Conservation (phyloP, 1,140 invertebrate genomes). For the Dinoponera quadriceps region DNA sequence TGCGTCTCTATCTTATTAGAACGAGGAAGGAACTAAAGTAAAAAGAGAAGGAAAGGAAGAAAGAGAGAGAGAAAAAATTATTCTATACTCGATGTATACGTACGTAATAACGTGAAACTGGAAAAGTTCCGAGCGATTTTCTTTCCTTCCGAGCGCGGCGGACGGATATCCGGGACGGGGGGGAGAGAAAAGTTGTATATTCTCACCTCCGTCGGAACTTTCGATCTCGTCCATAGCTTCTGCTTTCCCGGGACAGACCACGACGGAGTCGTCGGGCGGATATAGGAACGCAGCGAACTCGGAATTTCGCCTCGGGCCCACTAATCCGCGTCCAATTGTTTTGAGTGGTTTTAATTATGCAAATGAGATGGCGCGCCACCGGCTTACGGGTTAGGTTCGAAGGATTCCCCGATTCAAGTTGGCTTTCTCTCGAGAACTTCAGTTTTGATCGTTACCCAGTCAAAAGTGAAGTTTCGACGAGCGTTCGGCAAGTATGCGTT, state of each 20-base stretch:
- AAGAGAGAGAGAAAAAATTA: not conserved
- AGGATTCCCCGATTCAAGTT: conserved; percentile 63
- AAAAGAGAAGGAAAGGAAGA: not conserved
- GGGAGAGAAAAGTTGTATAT: conserved; percentile 7
- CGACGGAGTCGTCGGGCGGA: conserved; percentile 21
- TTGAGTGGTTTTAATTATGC: conserved; percentile 81
- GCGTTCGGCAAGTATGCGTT: too few relatives aligned
- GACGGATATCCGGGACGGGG: conserved; percentile 9
- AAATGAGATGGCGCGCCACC: conserved; percentile 76
- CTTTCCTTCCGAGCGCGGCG: conserved; percentile 3
- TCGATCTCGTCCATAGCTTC: not conserved
- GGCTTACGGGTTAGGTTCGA: conserved; percentile 64
- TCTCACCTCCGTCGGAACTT: not conserved
- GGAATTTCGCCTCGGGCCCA: conserved; percentile 51
- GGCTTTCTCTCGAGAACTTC: conserved; percentile 10
- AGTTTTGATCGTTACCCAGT: too few relatives aligned
- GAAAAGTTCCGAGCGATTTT: conserved; percentile 37
- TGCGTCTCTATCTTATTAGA: not conserved
- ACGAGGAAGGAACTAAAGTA: not conserved
- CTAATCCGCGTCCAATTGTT: conserved; percentile 79
- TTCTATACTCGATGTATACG: conserved; percentile 2
- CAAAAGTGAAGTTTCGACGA: too few relatives aligned
- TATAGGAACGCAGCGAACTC: conserved; percentile 50
- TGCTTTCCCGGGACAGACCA: not conserved
- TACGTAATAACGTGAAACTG: conserved; percentile 23